Base-by-base conservation (phyloP, 2,113 vertebrate genomes). In the Elephas maximus region DNA sequence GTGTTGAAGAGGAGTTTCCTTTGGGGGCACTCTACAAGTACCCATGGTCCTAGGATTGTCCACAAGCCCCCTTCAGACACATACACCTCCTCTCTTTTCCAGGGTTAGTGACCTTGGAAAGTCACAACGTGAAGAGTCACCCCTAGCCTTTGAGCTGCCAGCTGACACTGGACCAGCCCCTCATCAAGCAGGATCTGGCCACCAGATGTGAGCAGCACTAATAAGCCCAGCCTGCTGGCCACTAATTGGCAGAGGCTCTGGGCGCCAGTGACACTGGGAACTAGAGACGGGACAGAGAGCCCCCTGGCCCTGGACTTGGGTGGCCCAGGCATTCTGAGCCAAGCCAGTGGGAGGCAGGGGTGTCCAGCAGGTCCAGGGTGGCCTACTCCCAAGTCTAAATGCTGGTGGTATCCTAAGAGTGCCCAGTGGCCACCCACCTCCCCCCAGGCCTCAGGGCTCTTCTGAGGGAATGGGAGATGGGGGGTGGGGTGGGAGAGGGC, bases 181-280 rank as follows among this genome's bases (percentile, higher is more conserved):
- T 24, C 17, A 0, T 48, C 7, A 2, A 30, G 48, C 30, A 23
- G 44, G 79, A 30, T 95, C 96, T 94, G 95, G 91, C 63, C 4
- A 10, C 94, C 94, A 93, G 91, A 81, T 84, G 85, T 95, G 37
- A 20, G 79, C 26, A 0, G 60, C 23, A n/a, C 73, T 93, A 90
- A 96, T 84, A 69, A 96, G 93, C 62, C 63, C 21, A 1, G 69
- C 24, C 94, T 89, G 71, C 48, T 62, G 89, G 89, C 17, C 90
- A 93, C 86, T 97, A 73, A 94, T 57, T 93, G 93, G 85, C 81
- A 15, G 67, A 88, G 69, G 91, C 44, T 90, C 63, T 90, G 92
- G 95, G 85, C 33, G 17, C 78, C 62, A 30, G 67, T 1, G 96
- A 63, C 48, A 62, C 48, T 77, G 26, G 63, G 33, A 79, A 74